A percentile compares a stretch with the other conserved stretches of the same genome.
These are phyloP conservation scores for Corythoichthys intestinalis DNA, from an alignment of 2,113 vertebrate genomes.

Conservation along the genomic window DNA sequence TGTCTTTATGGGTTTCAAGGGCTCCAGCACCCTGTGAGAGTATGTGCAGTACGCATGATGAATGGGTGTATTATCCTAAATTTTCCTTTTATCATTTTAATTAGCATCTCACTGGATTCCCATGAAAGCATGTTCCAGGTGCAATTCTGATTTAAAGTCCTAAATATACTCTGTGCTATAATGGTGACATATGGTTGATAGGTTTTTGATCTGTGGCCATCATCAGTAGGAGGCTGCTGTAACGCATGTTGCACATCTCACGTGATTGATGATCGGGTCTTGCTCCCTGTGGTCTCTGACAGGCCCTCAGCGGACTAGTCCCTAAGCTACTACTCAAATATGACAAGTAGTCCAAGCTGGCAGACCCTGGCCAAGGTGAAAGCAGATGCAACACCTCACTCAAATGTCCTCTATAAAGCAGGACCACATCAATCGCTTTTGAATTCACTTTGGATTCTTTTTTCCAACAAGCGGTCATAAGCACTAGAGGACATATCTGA, in stretches of 20 bases:
- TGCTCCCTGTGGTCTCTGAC: slow-evolving; percentile 60
- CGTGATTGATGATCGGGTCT: slow-evolving; percentile 62
- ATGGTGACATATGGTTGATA: slow-evolving; percentile 17
- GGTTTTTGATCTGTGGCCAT: slow-evolving; percentile 39
- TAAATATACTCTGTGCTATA: slow-evolving; percentile 5
- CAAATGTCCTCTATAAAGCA: slow-evolving; percentile 41
- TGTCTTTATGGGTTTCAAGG: no score
- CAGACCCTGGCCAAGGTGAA: slow-evolving; percentile 64
- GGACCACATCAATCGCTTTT: slow-evolving; percentile 55
- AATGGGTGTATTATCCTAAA: not conserved
- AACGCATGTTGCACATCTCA: slow-evolving; percentile 51
- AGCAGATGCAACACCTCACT: slow-evolving; percentile 56
- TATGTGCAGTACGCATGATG: no score
- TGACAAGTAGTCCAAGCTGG: slow-evolving; percentile 58
- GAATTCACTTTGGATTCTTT: slow-evolving; percentile 51
- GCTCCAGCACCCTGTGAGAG: no score
- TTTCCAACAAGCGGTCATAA: slow-evolving; percentile 12
- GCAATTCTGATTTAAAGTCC: slow-evolving; percentile 12
- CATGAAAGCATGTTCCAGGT: slow-evolving; percentile 4
- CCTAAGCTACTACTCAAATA: slow-evolving; percentile 59
- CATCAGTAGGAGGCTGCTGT: slow-evolving; percentile 36
- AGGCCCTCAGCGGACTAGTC: slow-evolving; percentile 55
- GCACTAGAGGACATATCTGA: not conserved
- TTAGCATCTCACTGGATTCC: slow-evolving; percentile 5
- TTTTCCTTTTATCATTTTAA: not conserved